Percentiles rank a stretch among this genome's conserved stretches.
Conservation (phyloP, 1,140 invertebrate species). For the Nasonia vitripennis region DNA sequence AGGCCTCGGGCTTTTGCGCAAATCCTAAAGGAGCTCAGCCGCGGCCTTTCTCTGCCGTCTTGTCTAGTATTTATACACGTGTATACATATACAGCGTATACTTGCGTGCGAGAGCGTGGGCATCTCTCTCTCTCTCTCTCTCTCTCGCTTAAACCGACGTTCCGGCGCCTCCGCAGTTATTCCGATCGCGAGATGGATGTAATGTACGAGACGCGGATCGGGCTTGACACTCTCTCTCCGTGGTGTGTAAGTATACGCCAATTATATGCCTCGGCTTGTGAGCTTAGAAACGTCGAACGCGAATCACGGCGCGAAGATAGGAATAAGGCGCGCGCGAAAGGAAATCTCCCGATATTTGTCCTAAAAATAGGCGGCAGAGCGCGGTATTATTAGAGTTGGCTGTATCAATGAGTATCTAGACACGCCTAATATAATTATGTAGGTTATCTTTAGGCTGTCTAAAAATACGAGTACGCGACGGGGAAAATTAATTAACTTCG, state of each 20-base stretch:
- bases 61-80: background rate
- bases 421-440: background rate
- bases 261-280: too few species aligned
- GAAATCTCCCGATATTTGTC: too few species aligned
- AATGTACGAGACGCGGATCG: background rate
- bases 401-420: background rate
- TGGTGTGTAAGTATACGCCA: too few species aligned
- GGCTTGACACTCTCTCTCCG: background rate
- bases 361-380: background rate
- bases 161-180: background rate
- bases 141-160: background rate
- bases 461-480: too few species aligned
- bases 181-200: background rate
- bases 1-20: conserved; percentile 12
- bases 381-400: background rate
- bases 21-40: background rate
- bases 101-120: background rate
- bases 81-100: background rate
- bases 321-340: too few species aligned
- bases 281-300: too few species aligned
- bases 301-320: too few species aligned
- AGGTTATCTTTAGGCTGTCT: background rate
- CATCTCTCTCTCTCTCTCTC: background rate
- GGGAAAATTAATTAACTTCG: too few species aligned
- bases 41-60: background rate